A percentile compares a stretch with the other conserved stretches of the same genome.
These are phyloP conservation scores for Pristionchus entomophagus DNA, from an alignment of 2,888 invertebrate genomes.

Conservation along the genomic window DNA sequence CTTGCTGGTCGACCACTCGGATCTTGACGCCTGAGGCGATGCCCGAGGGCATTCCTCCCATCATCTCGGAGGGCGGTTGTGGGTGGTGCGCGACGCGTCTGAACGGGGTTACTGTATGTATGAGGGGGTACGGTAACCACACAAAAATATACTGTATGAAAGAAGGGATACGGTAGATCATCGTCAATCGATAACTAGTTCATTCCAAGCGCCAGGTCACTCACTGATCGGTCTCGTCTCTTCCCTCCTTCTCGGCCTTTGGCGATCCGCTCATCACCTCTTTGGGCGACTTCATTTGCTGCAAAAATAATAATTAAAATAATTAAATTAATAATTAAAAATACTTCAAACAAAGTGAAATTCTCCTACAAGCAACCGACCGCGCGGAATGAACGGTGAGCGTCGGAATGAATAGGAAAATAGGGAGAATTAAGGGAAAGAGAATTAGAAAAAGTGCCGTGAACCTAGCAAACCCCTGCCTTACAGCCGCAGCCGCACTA, in stretches of 20 bases:
- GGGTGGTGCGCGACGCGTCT: slow-evolving; percentile 33
- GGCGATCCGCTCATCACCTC: neutral
- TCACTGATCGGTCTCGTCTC: slow-evolving; percentile 27
- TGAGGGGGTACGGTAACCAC: neutral
- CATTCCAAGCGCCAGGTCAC: neutral
- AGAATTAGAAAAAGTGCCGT: neutral
- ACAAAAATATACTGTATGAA: too few species aligned
- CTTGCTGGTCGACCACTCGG: slow-evolving; percentile 37
- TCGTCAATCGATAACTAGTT: neutral
- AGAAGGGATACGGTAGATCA: too few species aligned
- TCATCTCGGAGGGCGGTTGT: neutral
- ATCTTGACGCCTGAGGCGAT: slow-evolving; percentile 5
- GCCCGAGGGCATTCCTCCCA: neutral
- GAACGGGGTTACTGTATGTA: neutral
- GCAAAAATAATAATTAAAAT: neutral
- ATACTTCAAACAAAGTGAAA: neutral
- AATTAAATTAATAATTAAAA: neutral
- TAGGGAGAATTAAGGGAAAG: too few species aligned
- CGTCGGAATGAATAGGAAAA: too few species aligned
- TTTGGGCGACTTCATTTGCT: slow-evolving; percentile 6
- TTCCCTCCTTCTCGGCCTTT: neutral
- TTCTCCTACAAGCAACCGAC: neutral
- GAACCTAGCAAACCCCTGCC: neutral
- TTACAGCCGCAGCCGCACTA: neutral
- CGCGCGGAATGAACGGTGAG: too few species aligned